Percentiles rank a stretch among this genome's conserved stretches.
phyloP scores from a whole-genome alignment of 1,140 invertebrate species.

The Tribolium madens region DNA sequence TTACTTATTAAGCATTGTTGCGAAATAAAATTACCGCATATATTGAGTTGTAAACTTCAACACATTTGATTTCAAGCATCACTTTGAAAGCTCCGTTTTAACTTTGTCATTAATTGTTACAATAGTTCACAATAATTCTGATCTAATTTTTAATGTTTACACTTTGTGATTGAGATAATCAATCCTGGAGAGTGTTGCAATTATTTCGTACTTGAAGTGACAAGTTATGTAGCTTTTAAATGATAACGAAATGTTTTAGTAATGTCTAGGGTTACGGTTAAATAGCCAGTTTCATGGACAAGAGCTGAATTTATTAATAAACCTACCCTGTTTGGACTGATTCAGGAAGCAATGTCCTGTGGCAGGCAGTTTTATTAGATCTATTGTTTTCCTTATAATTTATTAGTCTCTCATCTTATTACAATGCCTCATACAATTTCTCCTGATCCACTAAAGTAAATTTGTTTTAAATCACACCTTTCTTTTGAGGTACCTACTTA shows the following conservation, averaged over 20 bases:
- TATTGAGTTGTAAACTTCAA: not conserved
- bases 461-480: slow-evolving; percentile 4
- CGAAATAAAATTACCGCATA: not conserved
- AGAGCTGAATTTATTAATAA: slow-evolving; percentile 8
- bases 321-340: not conserved
- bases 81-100: not conserved
- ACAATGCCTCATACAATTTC: slow-evolving; percentile 3
- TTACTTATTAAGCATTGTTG: not conserved
- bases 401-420: slow-evolving; percentile 16
- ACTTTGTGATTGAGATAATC: not conserved
- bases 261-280: not conserved
- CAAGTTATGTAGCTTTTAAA: no score
- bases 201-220: no score
- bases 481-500: not conserved
- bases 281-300: not conserved
- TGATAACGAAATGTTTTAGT: not conserved
- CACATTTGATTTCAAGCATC: no score
- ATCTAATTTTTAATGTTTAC: slow-evolving; percentile 9
- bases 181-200: not conserved
- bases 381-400: slow-evolving; percentile 7
- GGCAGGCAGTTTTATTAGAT: slow-evolving; percentile 24
- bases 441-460: not conserved
- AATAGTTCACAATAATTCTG: not conserved
- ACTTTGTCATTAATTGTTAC: not conserved
- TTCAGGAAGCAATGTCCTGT: slow-evolving; percentile 4